Base-by-base conservation (phyloP, 2,797 vertebrate genomes). In the Gastrophryne carolinensis region DNA sequence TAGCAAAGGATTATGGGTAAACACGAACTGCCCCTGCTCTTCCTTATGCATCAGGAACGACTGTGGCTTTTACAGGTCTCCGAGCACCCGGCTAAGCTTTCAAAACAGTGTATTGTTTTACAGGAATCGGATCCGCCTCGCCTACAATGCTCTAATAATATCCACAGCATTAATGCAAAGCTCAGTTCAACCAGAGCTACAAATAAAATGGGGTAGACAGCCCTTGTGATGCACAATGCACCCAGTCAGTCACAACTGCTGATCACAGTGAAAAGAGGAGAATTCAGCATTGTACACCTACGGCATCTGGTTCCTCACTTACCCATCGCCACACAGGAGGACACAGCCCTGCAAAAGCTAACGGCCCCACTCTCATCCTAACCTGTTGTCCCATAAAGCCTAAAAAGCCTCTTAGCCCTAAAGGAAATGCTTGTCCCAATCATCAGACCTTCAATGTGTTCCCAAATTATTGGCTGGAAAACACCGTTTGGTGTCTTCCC, bases 81-180 rank as follows among this genome's bases (percentile, higher is more conserved):
- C 71, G 71, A 24, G 82, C 79, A 81, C 72, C 66, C 66, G 3
- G 67, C 69, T 72, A 78, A 85, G 79, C 86, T 84, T 83, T 85
- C 79, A 79, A 82, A 82, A 77, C 56, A 68, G 26, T 70, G 83
- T 81, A 82, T 86, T 85, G 82, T 87, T 81, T 83, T 79, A 84
- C 73, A 83, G 81, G 62, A 84, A 84, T 83, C 79, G 73, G 82
- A 83, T 79, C 80, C 79, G 69, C 52, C 76, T 70, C 66, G 54
- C 78, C 32, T 86, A 88, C 86, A 89, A 89, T 87, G 84, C 75
- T 79, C 84, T 84, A 86, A 85, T 88, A 90, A 85, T 80, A 83
- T 63, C 79, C 80, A 80, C 35, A 54, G 81, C 68, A 83, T 86
- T 86, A 86, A 88, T 83, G 82, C 84, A 85, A 83, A 86, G 82